Percentiles rank a stretch among this genome's conserved stretches.
These are phyloP conservation scores for Onychorhynchus coronatus DNA, from an alignment of 2,113 vertebrate species.

Conservation along the genomic window DNA sequence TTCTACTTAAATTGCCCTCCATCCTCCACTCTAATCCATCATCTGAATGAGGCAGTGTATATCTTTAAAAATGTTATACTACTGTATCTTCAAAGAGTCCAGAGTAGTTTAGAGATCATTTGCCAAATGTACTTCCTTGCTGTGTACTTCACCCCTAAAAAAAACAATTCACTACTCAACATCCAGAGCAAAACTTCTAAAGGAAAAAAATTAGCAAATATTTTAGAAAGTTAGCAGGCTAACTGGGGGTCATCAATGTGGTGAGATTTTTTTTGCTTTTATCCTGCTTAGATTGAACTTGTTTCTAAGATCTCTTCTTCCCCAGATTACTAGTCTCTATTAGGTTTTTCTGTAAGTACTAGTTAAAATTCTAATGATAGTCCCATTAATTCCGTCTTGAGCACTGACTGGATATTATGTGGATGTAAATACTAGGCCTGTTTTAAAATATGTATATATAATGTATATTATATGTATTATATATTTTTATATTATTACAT, in stretches of 20 bases:
- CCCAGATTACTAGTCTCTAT: not conserved
- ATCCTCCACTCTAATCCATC: not conserved
- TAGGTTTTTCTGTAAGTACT: not conserved
- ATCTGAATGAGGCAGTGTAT: not conserved
- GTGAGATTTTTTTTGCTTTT: not conserved
- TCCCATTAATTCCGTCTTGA: not conserved
- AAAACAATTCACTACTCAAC: not conserved
- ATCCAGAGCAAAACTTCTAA: not conserved
- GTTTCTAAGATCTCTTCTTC: not conserved
- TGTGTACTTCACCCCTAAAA: not conserved
- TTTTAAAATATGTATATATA: not conserved
- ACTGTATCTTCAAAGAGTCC: not conserved
- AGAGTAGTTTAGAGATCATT: not conserved
- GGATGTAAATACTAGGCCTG: not conserved
- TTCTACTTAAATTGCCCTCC: not conserved
- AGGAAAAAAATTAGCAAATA: not conserved
- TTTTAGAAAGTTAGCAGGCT: not conserved
- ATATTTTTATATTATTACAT: too few relatives aligned
- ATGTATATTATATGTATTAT: too few relatives aligned
- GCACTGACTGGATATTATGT: not conserved
- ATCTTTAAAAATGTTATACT: not conserved
- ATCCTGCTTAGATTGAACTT: not conserved
- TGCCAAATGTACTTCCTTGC: not conserved
- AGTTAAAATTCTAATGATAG: not conserved
- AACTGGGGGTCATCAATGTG: not conserved